Conservation (phyloP, 2,113 vertebrate genomes). For the Cyanoderma ruficeps region DNA sequence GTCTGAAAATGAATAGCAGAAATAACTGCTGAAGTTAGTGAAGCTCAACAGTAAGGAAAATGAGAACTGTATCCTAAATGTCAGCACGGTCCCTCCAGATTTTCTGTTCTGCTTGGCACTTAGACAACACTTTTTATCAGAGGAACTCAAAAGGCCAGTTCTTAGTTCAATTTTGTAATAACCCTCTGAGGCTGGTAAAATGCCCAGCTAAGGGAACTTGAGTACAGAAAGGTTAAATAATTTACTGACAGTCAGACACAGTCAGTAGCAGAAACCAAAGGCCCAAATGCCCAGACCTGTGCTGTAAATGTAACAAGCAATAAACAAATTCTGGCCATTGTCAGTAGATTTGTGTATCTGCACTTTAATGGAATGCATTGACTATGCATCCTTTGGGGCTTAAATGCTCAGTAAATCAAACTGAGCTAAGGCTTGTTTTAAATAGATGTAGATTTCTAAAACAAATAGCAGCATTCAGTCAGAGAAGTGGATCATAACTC, state of each 20-base stretch:
- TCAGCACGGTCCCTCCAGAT: neutral
- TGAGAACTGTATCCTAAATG: conserved; percentile 6
- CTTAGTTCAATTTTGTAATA: conserved; percentile 7
- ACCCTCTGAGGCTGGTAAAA: conserved; percentile 4
- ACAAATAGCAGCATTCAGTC: conserved; percentile 37
- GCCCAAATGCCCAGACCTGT: neutral
- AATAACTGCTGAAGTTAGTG: neutral
- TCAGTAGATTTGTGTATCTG: conserved; percentile 34
- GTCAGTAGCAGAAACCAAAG: neutral
- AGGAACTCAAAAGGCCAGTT: conserved; percentile 12
- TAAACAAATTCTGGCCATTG: conserved; percentile 20
- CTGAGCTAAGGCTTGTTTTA: conserved; percentile 24
- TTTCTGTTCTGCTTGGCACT: conserved; percentile 11
- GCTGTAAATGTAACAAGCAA: neutral
- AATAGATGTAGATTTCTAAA: conserved; percentile 44
- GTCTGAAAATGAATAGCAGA: neutral
- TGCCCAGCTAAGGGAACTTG: neutral
- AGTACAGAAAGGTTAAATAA: conserved; percentile 13
- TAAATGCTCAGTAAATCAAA: conserved; percentile 57
- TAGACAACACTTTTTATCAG: neutral
- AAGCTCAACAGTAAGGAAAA: neutral
- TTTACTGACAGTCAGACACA: neutral
- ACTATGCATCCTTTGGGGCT: conserved; percentile 17
- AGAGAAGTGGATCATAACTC: conserved; percentile 42
- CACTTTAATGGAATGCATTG: conserved; percentile 32